phyloP scores from a whole-genome alignment of 2,888 invertebrate genomes.

The Orchesella flavescens region DNA sequence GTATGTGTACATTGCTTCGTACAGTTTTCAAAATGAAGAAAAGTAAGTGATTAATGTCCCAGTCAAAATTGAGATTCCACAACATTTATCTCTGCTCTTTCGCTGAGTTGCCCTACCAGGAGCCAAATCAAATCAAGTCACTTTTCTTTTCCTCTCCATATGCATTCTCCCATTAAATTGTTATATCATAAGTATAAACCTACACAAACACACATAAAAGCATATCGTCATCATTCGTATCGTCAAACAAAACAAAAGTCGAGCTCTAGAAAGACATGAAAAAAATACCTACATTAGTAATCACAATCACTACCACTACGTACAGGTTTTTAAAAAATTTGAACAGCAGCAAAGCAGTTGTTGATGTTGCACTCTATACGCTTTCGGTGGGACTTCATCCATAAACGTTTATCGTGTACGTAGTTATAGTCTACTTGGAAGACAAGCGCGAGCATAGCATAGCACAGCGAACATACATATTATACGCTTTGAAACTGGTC shows the following conservation, averaged over 20 bases:
- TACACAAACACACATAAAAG: neutral
- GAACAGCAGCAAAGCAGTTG: too few relatives aligned
- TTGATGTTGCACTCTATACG: too few relatives aligned
- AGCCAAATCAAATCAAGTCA: slow-evolving; percentile 32
- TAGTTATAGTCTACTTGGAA: neutral
- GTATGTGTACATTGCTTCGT: neutral
- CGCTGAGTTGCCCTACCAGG: slow-evolving; percentile 18
- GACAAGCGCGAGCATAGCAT: neutral
- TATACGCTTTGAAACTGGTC: slow-evolving; percentile 1
- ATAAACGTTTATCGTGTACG: too few relatives aligned
- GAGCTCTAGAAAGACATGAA: too few relatives aligned
- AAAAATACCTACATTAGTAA: too few relatives aligned
- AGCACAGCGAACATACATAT: neutral
- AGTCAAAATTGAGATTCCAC: slow-evolving; percentile 31
- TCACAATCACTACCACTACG: too few relatives aligned
- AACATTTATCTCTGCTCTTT: slow-evolving; percentile 34
- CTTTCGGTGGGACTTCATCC: too few relatives aligned
- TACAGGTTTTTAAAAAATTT: too few relatives aligned
- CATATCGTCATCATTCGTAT: slow-evolving; percentile 8
- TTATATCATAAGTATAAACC: too few relatives aligned
- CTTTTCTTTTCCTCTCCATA: neutral
- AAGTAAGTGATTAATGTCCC: slow-evolving; percentile 34
- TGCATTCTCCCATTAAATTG: too few relatives aligned
- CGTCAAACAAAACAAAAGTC: slow-evolving; percentile 8
- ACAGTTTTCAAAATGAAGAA: neutral